Percentiles rank a stretch among this genome's conserved stretches.
Evolutionary conservation across 2,888 invertebrate species (phyloP).

Genomic region (Caenorhabditis japonica): DNA sequence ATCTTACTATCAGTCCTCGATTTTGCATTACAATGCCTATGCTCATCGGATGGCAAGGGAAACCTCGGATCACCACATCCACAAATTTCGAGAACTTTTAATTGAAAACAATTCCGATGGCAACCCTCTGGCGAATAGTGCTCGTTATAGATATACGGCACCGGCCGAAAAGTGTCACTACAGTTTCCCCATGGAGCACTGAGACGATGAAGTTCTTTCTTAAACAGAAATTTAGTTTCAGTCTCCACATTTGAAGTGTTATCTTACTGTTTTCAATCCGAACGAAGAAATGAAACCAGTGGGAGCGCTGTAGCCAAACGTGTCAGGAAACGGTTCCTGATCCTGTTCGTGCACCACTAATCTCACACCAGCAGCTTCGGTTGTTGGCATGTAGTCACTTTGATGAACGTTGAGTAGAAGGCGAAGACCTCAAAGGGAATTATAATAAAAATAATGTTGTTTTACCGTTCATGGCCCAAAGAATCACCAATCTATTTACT

Average conservation of each 20-base stretch:
- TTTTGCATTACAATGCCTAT: constrained; percentile 69
- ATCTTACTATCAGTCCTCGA: constrained; percentile 64
- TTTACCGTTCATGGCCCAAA: too few relatives aligned
- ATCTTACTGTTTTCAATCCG: constrained; percentile 76
- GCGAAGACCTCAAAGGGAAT: constrained; percentile 65
- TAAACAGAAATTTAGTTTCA: constrained; percentile 29
- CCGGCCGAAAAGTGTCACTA: constrained; percentile 73
- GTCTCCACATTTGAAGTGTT: not conserved
- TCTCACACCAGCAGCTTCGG: constrained; percentile 76
- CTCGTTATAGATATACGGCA: constrained; percentile 76
- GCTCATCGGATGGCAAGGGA: constrained; percentile 70
- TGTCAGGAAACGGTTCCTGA: constrained; percentile 77
- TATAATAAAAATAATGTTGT: not conserved
- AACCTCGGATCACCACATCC: constrained; percentile 77
- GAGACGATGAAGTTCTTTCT: constrained; percentile 76
- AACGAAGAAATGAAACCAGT: constrained; percentile 77
- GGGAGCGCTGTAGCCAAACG: constrained; percentile 77
- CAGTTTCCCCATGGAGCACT: constrained; percentile 76
- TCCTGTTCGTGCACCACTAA: constrained; percentile 73
- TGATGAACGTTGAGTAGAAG: constrained; percentile 77
- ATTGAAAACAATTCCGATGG: constrained; percentile 60
- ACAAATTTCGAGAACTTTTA: constrained; percentile 73
- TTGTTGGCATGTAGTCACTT: constrained; percentile 76
- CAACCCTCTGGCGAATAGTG: constrained; percentile 77
- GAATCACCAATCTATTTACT: too few relatives aligned